Base-by-base conservation (phyloP, 2,797 vertebrate genomes). In the Coregonus sp. region DNA sequence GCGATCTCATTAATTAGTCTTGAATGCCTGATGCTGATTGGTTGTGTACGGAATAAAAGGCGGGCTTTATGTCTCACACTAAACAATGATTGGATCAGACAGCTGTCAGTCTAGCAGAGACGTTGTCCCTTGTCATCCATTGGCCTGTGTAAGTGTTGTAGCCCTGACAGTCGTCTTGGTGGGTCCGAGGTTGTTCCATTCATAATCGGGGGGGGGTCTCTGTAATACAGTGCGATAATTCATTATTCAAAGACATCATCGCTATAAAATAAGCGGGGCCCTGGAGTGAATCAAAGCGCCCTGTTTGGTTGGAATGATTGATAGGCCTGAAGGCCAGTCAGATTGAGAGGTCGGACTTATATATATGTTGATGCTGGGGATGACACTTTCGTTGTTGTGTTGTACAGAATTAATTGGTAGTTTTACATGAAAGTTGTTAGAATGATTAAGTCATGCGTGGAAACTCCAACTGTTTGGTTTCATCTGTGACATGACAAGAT, bases 1-100 rank as follows among this genome's bases (percentile, higher is more conserved):
- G 91, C 91, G 3, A 88, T 79, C 80, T 90, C 89, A 91, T 94
- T 86, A 93, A 94, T 94, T 91, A 93, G 91, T 94, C 90, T 94
- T 89, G 81, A 87, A 31, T 75, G 35, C 82, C 9, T 0, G 29
- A 3, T 25, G 4, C 67, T 80, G 85, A 90, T 94, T 94, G 93
- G 93, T 66, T 80, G 12, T 3, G 6, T 2, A 15, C 67, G 15
- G 12, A 16, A 20, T 0, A 40, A 33, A 82, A 25, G 93, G 93
- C 16, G 91, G 91, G 78, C 2, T 0, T 2, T 5, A 1, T 0
- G 3, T 31, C 20, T 1, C 7, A 72, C 71, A 4, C 52, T 52
- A 74, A 50, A 0, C 69, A 40, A 2, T 77, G 70, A 90, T 94
- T 94, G 92, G 92, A 31, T 4, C 3, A 75, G 1, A 0, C 0